Conservation (phyloP, 2,797 vertebrate genomes). For the Chrysocyon brachyurus region DNA sequence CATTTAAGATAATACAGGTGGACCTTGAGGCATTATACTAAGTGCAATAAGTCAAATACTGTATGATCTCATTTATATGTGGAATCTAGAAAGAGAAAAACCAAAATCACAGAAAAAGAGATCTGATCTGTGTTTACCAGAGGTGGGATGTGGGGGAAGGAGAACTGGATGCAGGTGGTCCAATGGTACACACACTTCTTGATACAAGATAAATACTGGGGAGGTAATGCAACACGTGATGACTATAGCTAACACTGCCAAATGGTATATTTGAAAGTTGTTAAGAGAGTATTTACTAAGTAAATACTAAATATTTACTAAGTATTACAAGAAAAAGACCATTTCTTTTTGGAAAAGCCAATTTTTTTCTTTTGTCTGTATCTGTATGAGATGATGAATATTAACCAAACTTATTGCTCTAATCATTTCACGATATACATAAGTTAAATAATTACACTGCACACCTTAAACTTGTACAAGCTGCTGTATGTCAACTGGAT, state of each 20-base stretch:
- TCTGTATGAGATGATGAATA: not conserved
- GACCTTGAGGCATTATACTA: not conserved
- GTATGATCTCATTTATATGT: not conserved
- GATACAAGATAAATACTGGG: not conserved
- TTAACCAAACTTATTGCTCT: not conserved
- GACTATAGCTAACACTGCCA: not conserved
- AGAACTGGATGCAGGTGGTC: not conserved
- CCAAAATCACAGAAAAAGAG: not conserved
- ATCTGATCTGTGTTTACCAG: not conserved
- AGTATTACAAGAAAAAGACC: not conserved
- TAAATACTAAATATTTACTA: not conserved
- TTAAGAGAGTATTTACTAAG: not conserved
- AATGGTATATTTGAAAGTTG: not conserved
- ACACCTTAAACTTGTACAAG: not conserved
- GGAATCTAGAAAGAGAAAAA: not conserved
- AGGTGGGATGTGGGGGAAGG: not conserved
- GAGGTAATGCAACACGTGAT: accelerated
- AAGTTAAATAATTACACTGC: not conserved
- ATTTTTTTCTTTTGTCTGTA: not conserved
- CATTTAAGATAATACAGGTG: not conserved
- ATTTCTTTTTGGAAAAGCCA: not conserved
- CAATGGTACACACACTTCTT: not conserved
- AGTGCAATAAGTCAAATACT: not conserved
- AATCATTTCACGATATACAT: not conserved
- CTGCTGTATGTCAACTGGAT: not conserved